Conservation (phyloP, 2,888 invertebrate genomes). For the Anoncus sp. region DNA sequence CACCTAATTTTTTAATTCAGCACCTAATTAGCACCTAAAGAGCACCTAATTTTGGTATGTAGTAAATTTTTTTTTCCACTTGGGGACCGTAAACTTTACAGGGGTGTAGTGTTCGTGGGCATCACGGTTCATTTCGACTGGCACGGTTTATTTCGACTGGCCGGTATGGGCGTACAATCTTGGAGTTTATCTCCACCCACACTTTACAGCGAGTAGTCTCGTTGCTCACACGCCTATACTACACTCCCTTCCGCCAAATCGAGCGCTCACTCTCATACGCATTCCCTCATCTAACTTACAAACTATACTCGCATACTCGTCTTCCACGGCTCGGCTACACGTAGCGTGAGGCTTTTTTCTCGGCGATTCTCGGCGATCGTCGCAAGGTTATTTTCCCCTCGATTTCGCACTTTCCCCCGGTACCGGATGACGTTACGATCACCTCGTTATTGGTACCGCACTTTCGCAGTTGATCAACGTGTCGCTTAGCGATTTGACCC, state of each 20-base stretch:
- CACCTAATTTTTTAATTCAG: too few species aligned
- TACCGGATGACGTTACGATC: conserved; percentile 1
- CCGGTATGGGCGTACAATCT: too few species aligned
- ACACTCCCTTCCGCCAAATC: conserved; percentile 19
- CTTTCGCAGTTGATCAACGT: conserved; percentile 33
- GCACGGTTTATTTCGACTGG: too few species aligned
- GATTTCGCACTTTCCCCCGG: conserved; percentile 9
- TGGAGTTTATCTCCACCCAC: too few species aligned
- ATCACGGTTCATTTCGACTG: too few species aligned
- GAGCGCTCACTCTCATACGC: conserved; percentile 10
- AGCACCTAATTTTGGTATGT: too few species aligned
- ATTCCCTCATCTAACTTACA: conserved; percentile 15
- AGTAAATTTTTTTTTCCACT: too few species aligned
- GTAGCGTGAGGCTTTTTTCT: conserved; percentile 19
- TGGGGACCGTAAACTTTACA: too few species aligned
- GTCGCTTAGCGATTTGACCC: conserved; percentile 30
- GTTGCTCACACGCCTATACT: not conserved
- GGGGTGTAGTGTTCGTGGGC: too few species aligned
- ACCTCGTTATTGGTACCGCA: not conserved
- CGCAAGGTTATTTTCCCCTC: conserved; percentile 17
- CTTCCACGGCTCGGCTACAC: conserved; percentile 18
- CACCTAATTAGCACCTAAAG: too few species aligned
- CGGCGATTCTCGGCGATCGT: conserved; percentile 16
- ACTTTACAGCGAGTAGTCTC: too few species aligned
- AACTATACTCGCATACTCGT: conserved; percentile 28